These are phyloP conservation scores for Caerostris darwini DNA, from an alignment of 1,140 invertebrate species.

Conservation along the genomic window DNA sequence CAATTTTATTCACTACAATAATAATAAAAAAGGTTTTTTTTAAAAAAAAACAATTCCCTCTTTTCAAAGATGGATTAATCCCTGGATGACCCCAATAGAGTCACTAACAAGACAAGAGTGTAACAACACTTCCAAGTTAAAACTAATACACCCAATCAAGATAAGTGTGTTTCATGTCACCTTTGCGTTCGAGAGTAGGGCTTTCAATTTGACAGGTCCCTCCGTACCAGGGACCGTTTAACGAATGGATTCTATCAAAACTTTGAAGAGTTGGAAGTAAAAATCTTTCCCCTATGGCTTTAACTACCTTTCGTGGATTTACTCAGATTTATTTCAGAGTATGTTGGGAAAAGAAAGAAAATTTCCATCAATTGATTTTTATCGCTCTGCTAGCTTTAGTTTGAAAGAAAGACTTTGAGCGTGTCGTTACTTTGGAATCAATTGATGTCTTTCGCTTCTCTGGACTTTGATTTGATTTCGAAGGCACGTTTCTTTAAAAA, in stretches of 20 bases:
- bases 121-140: neutral
- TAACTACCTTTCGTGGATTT: conserved; percentile 17
- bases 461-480: neutral
- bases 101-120: conserved; percentile 22
- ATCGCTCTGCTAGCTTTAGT: neutral
- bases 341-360: neutral
- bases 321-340: conserved; percentile 5
- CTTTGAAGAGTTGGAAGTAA: neutral
- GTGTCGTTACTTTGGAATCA: neutral
- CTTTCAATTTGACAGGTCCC: conserved; percentile 24
- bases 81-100: neutral
- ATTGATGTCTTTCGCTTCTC: neutral
- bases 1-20: too few species aligned
- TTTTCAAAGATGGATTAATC: conserved; percentile 63
- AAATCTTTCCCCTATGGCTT: neutral
- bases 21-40: neutral
- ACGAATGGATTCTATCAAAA: conserved; percentile 8
- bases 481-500: neutral
- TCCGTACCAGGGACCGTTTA: neutral
- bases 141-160: conserved; percentile 56
- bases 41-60: neutral
- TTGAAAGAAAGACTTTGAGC: neutral
- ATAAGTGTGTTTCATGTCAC: conserved; percentile 57
- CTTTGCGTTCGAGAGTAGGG: neutral
- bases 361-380: conserved; percentile 6